Conservation (phyloP, 2,113 vertebrate species). For the Pitta sordida region DNA sequence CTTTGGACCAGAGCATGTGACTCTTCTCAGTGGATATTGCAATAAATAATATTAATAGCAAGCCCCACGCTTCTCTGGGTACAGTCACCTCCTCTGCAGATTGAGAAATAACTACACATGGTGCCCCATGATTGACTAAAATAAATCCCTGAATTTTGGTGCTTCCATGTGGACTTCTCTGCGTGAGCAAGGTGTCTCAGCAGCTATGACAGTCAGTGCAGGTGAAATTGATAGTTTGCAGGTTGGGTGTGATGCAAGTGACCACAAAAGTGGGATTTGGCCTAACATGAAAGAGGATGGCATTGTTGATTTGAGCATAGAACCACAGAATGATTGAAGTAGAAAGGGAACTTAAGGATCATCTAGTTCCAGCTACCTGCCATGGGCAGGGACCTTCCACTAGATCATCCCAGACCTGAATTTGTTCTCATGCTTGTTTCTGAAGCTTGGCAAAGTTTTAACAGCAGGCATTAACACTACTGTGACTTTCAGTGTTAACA, state of each 20-base stretch:
- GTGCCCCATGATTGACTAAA: background rate
- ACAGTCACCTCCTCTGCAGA: background rate
- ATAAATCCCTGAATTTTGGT: background rate
- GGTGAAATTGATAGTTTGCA: background rate
- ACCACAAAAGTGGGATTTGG: background rate
- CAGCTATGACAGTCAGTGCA: background rate
- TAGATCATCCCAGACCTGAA: background rate
- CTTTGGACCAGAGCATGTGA: background rate
- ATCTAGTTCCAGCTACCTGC: background rate
- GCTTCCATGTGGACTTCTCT: background rate
- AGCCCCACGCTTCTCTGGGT: background rate
- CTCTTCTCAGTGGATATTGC: background rate
- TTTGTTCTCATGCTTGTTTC: background rate
- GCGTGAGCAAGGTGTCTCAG: background rate
- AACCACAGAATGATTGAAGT: background rate
- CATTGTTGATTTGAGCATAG: background rate
- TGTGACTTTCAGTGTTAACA: background rate
- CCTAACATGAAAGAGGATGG: background rate
- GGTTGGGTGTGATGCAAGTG: background rate
- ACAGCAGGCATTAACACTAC: background rate
- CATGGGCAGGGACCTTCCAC: background rate
- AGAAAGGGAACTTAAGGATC: background rate
- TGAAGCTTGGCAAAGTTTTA: background rate
- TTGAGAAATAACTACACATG: accelerated
- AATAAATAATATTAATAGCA: background rate